These are phyloP conservation scores for Clarias macrocephalus DNA, from an alignment of 2,113 vertebrate species.

Conservation along the genomic window DNA sequence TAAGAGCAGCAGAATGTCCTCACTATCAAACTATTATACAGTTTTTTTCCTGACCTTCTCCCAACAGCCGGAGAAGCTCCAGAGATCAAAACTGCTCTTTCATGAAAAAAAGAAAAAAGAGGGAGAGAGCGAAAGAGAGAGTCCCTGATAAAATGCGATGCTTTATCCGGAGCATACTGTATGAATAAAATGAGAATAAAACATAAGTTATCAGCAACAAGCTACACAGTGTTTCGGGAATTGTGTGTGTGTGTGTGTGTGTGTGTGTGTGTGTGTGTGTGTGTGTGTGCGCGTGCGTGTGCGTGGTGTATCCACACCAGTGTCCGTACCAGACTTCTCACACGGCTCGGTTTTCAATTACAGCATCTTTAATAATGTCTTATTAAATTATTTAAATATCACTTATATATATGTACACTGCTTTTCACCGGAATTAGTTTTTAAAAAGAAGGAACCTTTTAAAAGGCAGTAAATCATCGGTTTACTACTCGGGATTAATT, in stretches of 20 bases:
- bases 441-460: conserved; percentile 32
- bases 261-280: not conserved
- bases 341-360: conserved; percentile 35
- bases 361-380: conserved; percentile 37
- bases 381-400: conserved; percentile 66
- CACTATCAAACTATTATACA: not conserved
- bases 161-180: conserved; percentile 18
- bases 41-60: not conserved
- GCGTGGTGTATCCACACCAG: not conserved
- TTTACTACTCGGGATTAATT: conserved; percentile 36
- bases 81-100: not conserved
- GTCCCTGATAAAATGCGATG: not conserved
- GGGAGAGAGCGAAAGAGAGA: not conserved
- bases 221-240: not conserved
- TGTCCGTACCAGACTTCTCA: not conserved
- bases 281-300: not conserved
- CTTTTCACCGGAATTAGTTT: no score
- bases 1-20: not conserved
- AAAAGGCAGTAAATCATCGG: conserved; percentile 57
- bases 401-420: conserved; percentile 46
- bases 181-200: not conserved
- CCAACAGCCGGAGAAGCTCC: not conserved
- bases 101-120: not conserved
- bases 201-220: not conserved
- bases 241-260: conserved; percentile 8